Evolutionary conservation across 2,888 invertebrate species (phyloP).

Genomic region (Stegophylla sp.): DNA sequence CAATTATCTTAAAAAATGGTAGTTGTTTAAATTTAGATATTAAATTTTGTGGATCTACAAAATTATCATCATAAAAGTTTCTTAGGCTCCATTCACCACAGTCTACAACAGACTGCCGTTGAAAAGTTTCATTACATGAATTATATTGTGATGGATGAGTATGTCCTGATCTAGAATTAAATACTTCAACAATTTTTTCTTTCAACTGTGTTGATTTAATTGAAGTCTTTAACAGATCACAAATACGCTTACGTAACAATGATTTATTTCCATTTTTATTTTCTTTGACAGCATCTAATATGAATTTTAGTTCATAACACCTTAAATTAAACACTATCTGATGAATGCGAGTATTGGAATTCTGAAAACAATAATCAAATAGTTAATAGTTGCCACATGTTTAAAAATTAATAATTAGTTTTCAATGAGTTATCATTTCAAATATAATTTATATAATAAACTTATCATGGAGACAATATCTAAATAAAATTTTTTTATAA

Average conservation of each 20-base stretch:
- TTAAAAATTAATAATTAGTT: too few relatives aligned
- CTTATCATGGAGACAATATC: too few relatives aligned
- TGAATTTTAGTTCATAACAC: conserved; percentile 19
- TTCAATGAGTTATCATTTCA: too few relatives aligned
- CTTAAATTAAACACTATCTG: conserved; percentile 39
- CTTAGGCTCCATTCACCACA: too few relatives aligned
- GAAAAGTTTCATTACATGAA: too few relatives aligned
- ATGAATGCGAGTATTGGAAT: too few relatives aligned
- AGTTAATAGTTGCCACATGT: too few relatives aligned
- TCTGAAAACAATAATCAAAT: too few relatives aligned
- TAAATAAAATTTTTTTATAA: too few relatives aligned
- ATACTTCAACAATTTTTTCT: conserved; percentile 40
- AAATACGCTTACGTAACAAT: conserved; percentile 41
- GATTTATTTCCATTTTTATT: conserved; percentile 39
- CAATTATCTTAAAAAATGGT: conserved; percentile 26
- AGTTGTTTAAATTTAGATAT: conserved; percentile 15
- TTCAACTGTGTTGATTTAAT: conserved; percentile 30
- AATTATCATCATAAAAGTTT: not conserved
- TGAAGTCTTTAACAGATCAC: not conserved
- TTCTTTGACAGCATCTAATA: conserved; percentile 35
- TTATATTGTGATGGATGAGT: too few relatives aligned
- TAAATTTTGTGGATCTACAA: not conserved
- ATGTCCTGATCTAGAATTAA: conserved; percentile 24
- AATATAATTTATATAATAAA: too few relatives aligned
- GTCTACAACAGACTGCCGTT: not conserved